Evolutionary conservation across 2,113 vertebrate genomes (phyloP).

Genomic region (Dendrocopos noguchii): DNA sequence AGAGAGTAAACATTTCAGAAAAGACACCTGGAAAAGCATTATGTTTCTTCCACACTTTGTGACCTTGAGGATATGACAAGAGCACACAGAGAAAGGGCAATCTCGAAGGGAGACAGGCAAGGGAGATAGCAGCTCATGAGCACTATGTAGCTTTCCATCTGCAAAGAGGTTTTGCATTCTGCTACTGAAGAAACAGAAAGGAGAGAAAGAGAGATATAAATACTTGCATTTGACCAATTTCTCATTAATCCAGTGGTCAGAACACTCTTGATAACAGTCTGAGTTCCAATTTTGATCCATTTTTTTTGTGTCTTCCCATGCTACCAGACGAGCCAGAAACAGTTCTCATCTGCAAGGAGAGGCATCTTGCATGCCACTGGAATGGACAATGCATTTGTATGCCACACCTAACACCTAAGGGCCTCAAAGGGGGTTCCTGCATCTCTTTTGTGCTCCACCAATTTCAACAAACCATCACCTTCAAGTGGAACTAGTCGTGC

Average conservation of each 20-base stretch:
- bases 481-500: neutral
- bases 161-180: neutral
- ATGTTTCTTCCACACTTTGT: neutral
- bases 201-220: neutral
- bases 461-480: neutral
- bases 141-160: neutral
- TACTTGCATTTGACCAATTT: neutral
- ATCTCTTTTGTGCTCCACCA: neutral
- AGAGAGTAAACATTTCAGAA: neutral
- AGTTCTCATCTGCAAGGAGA: neutral
- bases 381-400: neutral
- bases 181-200: neutral
- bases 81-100: slow-evolving; percentile 25
- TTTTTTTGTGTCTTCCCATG: neutral
- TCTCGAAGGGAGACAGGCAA: neutral
- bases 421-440: neutral
- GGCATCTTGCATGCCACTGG: rapidly evolving
- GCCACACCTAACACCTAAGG: neutral
- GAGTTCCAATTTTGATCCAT: neutral
- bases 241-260: neutral
- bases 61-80: slow-evolving; percentile 19
- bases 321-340: neutral
- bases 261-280: neutral
- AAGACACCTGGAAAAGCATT: slow-evolving; percentile 13
- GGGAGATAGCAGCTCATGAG: neutral